Evolutionary conservation across 2,888 invertebrate genomes (phyloP), one percentile per base, ranked within the genome.

Genomic region (Trichopoda pennipes): DNA sequence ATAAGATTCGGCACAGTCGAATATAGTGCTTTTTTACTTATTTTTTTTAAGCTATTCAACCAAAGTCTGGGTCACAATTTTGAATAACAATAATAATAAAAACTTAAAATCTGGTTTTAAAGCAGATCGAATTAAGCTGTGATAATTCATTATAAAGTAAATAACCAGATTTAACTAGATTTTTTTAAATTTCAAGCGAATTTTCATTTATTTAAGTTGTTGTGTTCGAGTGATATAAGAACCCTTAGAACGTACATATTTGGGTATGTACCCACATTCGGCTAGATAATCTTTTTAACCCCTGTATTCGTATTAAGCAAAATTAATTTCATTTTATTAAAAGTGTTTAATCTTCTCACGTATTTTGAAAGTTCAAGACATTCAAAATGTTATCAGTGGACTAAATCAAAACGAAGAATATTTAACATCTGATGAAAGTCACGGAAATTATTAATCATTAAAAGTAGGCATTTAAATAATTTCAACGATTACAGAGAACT

Each of bases 341-440:
- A 68, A 14, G 14, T 14, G 8, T 35, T 66, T 23, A 69, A 61
- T 69, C 21, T 63, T 47, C 47, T 61, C 69, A 69, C 76, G 76
- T 77, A 77, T 55, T 53, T 17, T 21, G 2, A 55, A 28, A 10
- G 12, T 14, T 17, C 14, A 28, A 53, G 44, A 28, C 9, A 10
- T 47, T 69, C 69, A 69, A 77, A 35, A 69, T 60, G 76, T 66
- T 77, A 77, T 77, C 76, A 60, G 8, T 16, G 21, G 21, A 42
- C 21, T 28, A n/a, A 63, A 56, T 61, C 38, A 44, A 55, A 44
- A 8, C 7, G 1, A 28, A 19, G 23, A 44, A 21, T 35, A 19
- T 38, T 66, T 9, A 76, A 61, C 76, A 69, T 60, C 53, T 69
- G 76, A 76, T 32, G 76, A 69, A 77, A 77, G 35, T 61, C 19